Base-by-base conservation (phyloP, 1,140 invertebrate genomes). In the Polyergus mexicanus region DNA sequence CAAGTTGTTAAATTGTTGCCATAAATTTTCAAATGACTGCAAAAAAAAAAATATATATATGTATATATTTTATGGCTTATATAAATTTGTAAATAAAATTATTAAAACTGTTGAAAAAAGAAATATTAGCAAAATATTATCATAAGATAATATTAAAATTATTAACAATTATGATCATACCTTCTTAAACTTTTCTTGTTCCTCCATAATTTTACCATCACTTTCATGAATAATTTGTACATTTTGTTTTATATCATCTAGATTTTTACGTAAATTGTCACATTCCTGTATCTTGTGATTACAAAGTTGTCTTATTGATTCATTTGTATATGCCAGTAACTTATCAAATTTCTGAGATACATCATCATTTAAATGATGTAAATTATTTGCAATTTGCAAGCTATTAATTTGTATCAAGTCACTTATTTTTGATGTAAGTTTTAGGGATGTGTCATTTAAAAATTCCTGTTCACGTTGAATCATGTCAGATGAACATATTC, bases 331-430 rank as follows among this genome's bases (percentile, higher is more conserved):
- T 41, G 44, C 81, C 6, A 84, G 38, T 32, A 94, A 84, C 6
- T 92, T 63, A 38, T 92, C 77, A 35, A 95, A 88, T 74, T 94
- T 94, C 38, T 91, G 38, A 13, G 76, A 81, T 25, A 92, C 83
- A 60, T 91, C 77, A 8, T 91, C 68, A 22, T 91, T 90, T 6
- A 94, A 54, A 11, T 13, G 47, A 25, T 83, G 86, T 19, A 95
- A 86, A 84, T 93, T 94, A 51, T 92, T 88, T 2, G 89, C 81
- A 35, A 95, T 89, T 83, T 92, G 91, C 19, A 10, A 16, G 44
- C 44, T 85, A 28, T 63, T 68, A 58, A 86, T 92, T 28, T 93
- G 63, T 28, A 94, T 86, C 6, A 92, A 76, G 68, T 91, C 47
- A 4, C 89, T 71, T 54, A 95, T 91, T 85, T 91, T 92, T 13